Conservation (phyloP, 2,113 vertebrate genomes). For the Calypte anna region DNA sequence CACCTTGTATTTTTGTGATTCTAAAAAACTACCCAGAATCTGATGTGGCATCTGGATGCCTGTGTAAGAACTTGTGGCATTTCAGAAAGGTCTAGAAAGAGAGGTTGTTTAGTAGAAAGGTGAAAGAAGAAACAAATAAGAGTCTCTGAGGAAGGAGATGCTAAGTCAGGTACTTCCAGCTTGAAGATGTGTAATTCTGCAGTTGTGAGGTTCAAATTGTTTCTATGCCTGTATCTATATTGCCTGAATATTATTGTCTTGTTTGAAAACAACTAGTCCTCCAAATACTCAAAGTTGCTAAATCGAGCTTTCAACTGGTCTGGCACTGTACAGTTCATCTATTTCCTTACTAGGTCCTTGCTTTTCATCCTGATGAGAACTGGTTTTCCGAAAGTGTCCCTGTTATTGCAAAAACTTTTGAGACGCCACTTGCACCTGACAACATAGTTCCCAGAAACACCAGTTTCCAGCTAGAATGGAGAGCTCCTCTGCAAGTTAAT, state of each 20-base stretch:
- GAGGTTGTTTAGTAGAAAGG: neutral
- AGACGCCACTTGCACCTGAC: slow-evolving; percentile 59
- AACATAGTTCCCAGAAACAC: slow-evolving; percentile 69
- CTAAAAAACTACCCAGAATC: neutral
- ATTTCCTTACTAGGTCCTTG: slow-evolving; percentile 70
- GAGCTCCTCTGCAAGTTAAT: slow-evolving; percentile 51
- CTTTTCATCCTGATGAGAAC: slow-evolving; percentile 74
- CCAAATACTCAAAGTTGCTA: neutral
- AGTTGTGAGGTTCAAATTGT: neutral
- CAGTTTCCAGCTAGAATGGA: slow-evolving; percentile 73
- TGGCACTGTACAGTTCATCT: neutral
- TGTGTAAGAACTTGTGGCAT: neutral
- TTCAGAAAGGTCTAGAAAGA: neutral
- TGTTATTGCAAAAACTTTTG: slow-evolving; percentile 66
- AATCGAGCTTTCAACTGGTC: neutral
- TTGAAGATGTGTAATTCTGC: neutral
- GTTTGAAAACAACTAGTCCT: neutral
- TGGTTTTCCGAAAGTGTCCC: slow-evolving; percentile 71
- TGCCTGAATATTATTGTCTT: neutral
- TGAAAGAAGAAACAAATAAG: neutral
- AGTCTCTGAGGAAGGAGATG: neutral
- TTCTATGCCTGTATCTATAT: neutral
- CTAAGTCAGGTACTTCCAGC: neutral
- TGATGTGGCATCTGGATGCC: neutral
- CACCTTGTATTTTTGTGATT: neutral